Conservation (phyloP, 2,113 vertebrate species). For the Lichenostomus cassidix region DNA sequence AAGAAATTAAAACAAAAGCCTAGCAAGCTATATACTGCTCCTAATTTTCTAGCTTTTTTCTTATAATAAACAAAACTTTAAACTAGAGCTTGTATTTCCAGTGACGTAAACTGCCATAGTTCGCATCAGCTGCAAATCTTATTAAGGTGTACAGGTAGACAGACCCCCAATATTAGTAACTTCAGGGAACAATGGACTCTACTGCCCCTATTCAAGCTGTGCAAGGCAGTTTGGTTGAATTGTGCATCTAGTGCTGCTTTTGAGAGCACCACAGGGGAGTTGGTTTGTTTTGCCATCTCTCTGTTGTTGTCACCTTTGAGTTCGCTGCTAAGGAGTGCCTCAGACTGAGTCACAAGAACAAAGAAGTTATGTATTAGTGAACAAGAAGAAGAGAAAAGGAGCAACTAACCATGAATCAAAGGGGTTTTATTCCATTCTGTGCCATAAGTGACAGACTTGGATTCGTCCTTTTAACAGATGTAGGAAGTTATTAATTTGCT, state of each 20-base stretch:
- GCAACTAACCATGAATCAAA: not conserved
- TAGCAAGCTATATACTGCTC: not conserved
- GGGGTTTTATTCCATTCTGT: not conserved
- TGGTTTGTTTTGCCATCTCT: not conserved
- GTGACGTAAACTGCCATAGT: not conserved
- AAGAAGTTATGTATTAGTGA: not conserved
- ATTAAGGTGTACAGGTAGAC: not conserved
- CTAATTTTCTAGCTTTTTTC: not conserved
- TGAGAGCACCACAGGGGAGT: not conserved
- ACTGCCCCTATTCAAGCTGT: not conserved
- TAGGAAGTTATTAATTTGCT: not conserved
- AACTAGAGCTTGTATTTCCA: not conserved
- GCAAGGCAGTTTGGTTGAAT: not conserved
- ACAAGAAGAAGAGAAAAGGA: not conserved
- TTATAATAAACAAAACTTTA: not conserved
- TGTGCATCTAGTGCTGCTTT: not conserved
- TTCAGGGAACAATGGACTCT: not conserved
- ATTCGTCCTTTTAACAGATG: not conserved
- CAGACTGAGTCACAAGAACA: not conserved
- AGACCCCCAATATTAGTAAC: not conserved
- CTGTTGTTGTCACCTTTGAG: not conserved
- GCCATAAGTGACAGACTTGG: not conserved
- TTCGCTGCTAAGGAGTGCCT: not conserved
- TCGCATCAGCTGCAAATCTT: not conserved
- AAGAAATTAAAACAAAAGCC: not conserved